A percentile compares a stretch with the other conserved stretches of the same genome.
Evolutionary conservation across 2,888 invertebrate species (phyloP).

Genomic region (Lithophane semibrunnea): DNA sequence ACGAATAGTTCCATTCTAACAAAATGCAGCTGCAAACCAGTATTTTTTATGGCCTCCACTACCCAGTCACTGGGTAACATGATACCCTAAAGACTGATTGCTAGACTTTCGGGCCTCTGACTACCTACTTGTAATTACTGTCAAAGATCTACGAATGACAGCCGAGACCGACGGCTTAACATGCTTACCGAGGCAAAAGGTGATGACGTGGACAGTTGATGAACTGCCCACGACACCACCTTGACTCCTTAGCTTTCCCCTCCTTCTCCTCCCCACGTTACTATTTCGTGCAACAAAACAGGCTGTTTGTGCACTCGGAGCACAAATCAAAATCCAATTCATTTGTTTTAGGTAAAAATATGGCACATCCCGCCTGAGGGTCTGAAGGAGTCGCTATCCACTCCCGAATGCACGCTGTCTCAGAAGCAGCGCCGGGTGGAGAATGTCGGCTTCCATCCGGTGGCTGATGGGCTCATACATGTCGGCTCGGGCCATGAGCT

Average conservation of each 20-base stretch:
- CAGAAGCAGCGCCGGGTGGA: slow-evolving; percentile 96
- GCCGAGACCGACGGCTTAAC: background rate
- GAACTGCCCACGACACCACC: too few relatives aligned
- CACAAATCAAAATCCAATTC: background rate
- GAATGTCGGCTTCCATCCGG: slow-evolving; percentile 97
- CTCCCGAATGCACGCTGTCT: slow-evolving; percentile 95
- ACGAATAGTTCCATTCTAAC: background rate
- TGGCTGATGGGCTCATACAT: slow-evolving; percentile 96
- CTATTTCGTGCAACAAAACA: background rate
- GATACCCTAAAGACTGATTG: background rate
- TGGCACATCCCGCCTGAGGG: slow-evolving; percentile 97
- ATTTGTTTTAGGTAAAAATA: slow-evolving; percentile 93
- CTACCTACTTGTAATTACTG: background rate
- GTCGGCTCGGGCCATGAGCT: slow-evolving; percentile 95
- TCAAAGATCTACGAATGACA: background rate
- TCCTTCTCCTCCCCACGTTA: too few relatives aligned
- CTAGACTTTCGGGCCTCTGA: background rate
- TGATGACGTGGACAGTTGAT: too few relatives aligned
- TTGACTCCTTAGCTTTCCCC: too few relatives aligned
- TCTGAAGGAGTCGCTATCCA: slow-evolving; percentile 93
- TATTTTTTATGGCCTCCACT: background rate
- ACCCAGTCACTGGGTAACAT: background rate
- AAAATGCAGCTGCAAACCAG: background rate
- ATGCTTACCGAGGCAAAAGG: background rate
- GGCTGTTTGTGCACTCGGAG: background rate